Base-by-base conservation (phyloP, 92 coral and sea anemone species). In the Pocillopora meandrina region DNA sequence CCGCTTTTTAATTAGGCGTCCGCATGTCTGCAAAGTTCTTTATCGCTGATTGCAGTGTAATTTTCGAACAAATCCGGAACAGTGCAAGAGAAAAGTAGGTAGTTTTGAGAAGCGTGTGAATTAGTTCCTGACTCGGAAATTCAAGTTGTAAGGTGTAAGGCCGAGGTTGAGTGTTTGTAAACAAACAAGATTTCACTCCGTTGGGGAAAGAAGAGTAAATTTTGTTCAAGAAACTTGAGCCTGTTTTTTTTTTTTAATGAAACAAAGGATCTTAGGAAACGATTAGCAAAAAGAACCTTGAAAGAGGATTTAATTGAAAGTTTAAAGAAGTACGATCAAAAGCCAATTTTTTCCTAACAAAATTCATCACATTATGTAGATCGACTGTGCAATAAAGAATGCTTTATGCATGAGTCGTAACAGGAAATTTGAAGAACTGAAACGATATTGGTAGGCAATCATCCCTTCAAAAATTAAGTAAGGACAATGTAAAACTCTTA, bases 1-100 rank as follows among this genome's bases (percentile, higher is more conserved):
- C 31, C 78, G 36, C 69, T 60, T 76, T 76, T 56, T 33, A 18
- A 36, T 34, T 14, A 42, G 80, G 80, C 80, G 80, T 60, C 80
- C 2, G 34, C 6, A 31, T 16, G 80, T 61, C 80, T 60, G 17
- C 61, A 3, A 34, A 57, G 26, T 56, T 23, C 74, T 61, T 26
- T 76, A 35, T 61, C 31, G 10, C 67, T 36, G 67, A 60, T 16
- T 15, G 80, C 65, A 26, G 20, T 2, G 67, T 16, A 15, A 59
- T 15, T 31, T 31, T 58, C 0, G 52, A 12, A 33, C 16, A 76
- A 76, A 31, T 20, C 12, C 12, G 10, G 31, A 23, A 74, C 63
- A 21, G 13, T 8, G 18, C 35, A 31, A 74, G 65, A 74, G 21
- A 20, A 56, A 56, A 36, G 5, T 23, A 42, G 19, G 7, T 56